A percentile compares a stretch with the other conserved stretches of the same genome.
Conservation (phyloP, 2,113 vertebrate genomes). For the Fukomys damarensis region DNA sequence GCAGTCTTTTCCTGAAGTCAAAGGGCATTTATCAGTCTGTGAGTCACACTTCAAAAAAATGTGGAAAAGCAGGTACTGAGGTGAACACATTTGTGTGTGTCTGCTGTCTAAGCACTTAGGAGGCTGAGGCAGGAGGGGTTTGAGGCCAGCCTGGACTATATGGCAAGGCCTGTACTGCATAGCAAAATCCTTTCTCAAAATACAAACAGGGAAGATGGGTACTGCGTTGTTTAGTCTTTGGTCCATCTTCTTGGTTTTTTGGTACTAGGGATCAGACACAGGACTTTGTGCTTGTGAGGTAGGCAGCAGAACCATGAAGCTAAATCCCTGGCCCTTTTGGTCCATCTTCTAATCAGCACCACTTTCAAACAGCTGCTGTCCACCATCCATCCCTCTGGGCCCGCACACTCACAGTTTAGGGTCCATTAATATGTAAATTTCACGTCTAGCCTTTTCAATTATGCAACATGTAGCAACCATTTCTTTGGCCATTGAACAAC, state of each 20-base stretch:
- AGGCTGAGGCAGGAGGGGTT: background rate
- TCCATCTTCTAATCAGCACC: background rate
- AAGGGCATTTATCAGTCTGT: background rate
- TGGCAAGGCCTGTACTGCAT: background rate
- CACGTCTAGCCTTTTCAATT: background rate
- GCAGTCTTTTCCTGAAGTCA: background rate
- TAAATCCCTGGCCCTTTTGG: too few relatives aligned
- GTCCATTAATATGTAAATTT: background rate
- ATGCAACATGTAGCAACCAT: background rate
- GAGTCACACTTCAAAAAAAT: background rate
- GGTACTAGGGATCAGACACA: too few relatives aligned
- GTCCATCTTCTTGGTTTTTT: too few relatives aligned
- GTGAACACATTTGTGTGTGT: too few relatives aligned
- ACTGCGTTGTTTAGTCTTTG: too few relatives aligned
- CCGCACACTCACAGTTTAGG: background rate
- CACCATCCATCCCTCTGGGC: rapidly evolving
- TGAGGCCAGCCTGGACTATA: background rate
- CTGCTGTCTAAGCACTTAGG: background rate
- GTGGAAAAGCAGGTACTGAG: background rate
- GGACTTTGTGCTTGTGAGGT: too few relatives aligned
- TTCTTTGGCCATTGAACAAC: background rate
- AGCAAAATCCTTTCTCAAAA: background rate
- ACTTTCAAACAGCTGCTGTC: background rate
- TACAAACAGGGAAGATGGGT: background rate
- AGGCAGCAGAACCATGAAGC: too few relatives aligned